Evolutionary conservation across 2,888 invertebrate species (phyloP), one percentile per base, ranked within the genome.

Genomic region (Ligdia adustata): DNA sequence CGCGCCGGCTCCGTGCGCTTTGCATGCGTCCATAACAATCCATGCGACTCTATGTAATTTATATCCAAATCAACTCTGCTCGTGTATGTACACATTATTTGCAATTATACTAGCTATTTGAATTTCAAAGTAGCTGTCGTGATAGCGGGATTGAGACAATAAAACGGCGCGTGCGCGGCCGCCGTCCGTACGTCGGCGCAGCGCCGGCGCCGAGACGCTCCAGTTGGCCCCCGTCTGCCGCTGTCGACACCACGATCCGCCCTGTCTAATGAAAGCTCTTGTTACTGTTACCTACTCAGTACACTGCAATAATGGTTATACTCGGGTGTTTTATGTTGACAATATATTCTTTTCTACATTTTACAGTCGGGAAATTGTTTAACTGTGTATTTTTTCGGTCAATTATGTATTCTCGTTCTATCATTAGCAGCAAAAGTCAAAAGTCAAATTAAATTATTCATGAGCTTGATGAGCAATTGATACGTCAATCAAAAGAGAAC

Each of bases 141-240:
- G 51, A 75, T 72, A 75, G 66, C 61, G 60, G 60, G 63, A 51
- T 43, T 64, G 60, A 70, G 72, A 77, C 76, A 81, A 79, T 81
- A 76, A 70, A 71, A 69, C 59, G 57, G 77, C 75, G 77, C 77
- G 62, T 70, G 74, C 75, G 78, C 64, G 60, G 62, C 53, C 53
- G 29, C 51, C 44, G 45, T 45, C 35, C 7, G 28, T 3, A 4
- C 26, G 4, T 16, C 37, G 28, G 11, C 47, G 20, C 58, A 56
- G 57, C 59, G 60, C 55, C 72, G 85, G 85, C 86, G 86, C 85
- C 87, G 78, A 57, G 69, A 81, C 84, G 88, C 87, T 88, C 87
- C 81, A 87, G 76, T 87, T 86, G 75, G 62, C 62, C 18, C 48
- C 66, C 16, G 46, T 49, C 51, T 53, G 39, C 43, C 34, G 28